phyloP scores from a whole-genome alignment of 1,140 invertebrate genomes.

The Pseudomyrmex flavicornis region DNA sequence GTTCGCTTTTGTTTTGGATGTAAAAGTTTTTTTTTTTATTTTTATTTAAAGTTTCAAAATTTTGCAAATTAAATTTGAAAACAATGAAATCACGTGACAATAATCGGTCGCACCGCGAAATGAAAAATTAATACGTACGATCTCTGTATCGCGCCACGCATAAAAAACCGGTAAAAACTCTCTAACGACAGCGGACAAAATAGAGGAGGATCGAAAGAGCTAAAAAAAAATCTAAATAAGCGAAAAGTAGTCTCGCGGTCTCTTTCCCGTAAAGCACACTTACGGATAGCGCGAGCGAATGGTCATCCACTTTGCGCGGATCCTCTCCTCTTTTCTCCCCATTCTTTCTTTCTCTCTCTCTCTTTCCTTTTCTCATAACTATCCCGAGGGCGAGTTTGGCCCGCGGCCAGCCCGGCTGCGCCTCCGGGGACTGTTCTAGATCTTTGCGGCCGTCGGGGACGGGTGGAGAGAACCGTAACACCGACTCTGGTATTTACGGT shows the following conservation, averaged over 20 bases:
- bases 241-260: background rate
- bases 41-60: slow-evolving; percentile 5
- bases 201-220: background rate
- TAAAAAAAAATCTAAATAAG: slow-evolving; percentile 53
- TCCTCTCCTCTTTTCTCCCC: background rate
- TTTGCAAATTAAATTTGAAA: slow-evolving; percentile 22
- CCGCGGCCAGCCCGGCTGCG: slow-evolving; percentile 71
- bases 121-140: background rate
- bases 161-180: no score
- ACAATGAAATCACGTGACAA: slow-evolving; percentile 47
- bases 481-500: slow-evolving; percentile 76
- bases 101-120: slow-evolving; percentile 9
- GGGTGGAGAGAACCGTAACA: slow-evolving; percentile 46
- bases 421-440: slow-evolving; percentile 61
- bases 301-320: slow-evolving; percentile 32
- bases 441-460: slow-evolving; percentile 50
- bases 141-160: no score
- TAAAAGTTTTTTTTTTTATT: background rate
- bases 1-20: background rate
- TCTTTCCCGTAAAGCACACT: slow-evolving; percentile 37
- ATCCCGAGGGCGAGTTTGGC: slow-evolving; percentile 73
- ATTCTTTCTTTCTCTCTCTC: background rate
- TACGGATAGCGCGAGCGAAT: slow-evolving; percentile 53
- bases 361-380: slow-evolving; percentile 65
- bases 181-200: background rate